Base-by-base conservation (phyloP, 2,113 vertebrate genomes). In the Otolemur garnettii region DNA sequence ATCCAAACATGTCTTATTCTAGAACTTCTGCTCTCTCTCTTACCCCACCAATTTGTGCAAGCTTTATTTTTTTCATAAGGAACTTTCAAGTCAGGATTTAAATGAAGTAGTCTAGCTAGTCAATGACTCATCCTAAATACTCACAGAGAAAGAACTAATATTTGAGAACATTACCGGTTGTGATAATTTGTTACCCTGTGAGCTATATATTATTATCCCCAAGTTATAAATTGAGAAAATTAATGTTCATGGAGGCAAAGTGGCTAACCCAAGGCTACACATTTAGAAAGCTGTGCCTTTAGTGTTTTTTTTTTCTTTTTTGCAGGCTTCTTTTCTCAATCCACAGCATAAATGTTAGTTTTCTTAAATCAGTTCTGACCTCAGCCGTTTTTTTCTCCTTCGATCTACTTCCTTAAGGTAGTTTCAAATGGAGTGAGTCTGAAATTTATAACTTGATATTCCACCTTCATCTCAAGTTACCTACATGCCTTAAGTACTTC, bases 211-310 rank as follows among this genome's bases (percentile, higher is more conserved):
- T 87, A 79, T 35, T 82, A 74, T 53, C 8, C 12, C 60, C 26
- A 28, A 93, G 38, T 62, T 79, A 17, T 33, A 68, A 84, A 60
- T 38, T 93, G 35, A 87, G 71, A 53, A 93, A 92, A 90, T 50
- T 45, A 55, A 69, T 64, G 26, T 69, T 92, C 53, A 53, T 2
- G 83, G 84, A 78, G 66, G n/a, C 42, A 78, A 33, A 75, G 4
- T 90, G 62, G 59, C 21, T 79, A 71, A 18, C 26, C 64, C 13
- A 30, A 81, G 71, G 11, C 12, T 35, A 22, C 8, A 14, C 50
- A 60, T 53, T 66, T 80, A 62, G 92, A 87, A 74, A 80, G 7
- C 57, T 50, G 12, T 28, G 3, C 45, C 50, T 83, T n/a, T 55
- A 13, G 21, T 68, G 1, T 78, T 42, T 75, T 21, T 69, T n/a